phyloP scores from a whole-genome alignment of 1,140 invertebrate genomes.

The Stegodyphus dumicola region DNA sequence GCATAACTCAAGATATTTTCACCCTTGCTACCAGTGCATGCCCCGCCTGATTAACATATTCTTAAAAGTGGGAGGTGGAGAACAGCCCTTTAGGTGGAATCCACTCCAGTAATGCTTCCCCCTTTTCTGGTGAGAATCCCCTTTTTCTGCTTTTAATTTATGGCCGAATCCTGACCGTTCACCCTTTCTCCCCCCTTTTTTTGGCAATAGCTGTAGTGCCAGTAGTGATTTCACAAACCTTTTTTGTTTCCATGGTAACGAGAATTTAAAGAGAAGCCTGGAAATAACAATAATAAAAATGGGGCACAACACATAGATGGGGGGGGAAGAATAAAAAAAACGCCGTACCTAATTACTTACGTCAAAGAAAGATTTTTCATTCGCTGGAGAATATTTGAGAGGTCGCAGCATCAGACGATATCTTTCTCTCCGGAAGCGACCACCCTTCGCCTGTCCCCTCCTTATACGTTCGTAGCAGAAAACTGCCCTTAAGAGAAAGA shows the following conservation, averaged over 20 bases:
- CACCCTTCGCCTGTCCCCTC: not conserved
- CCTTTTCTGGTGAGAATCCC: not conserved
- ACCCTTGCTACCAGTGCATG: not conserved
- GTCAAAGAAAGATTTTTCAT: constrained; percentile 59
- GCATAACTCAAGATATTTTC: not conserved
- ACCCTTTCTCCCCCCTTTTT: not conserved
- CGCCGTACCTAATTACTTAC: constrained; percentile 52
- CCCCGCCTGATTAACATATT: constrained; percentile 48
- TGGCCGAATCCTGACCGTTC: constrained; percentile 17
- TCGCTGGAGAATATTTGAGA: constrained; percentile 51
- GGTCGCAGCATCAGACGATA: constrained; percentile 28
- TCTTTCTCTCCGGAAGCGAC: not conserved
- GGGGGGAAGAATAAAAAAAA: constrained; percentile 16
- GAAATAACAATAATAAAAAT: constrained; percentile 3
- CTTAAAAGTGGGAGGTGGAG: constrained; percentile 30
- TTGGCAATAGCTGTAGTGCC: not conserved
- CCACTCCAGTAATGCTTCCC: not conserved
- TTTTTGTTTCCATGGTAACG: constrained; percentile 40
- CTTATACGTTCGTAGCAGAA: not conserved
- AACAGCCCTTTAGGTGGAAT: not conserved
- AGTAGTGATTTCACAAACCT: constrained; percentile 23
- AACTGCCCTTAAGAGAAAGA: constrained; percentile 40
- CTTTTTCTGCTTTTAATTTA: constrained; percentile 35
- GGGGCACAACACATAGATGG: not conserved
- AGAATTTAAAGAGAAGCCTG: constrained; percentile 16